Percentiles rank a stretch among this genome's conserved stretches.
Conservation (phyloP, 2,113 vertebrate species). For the Smithornis capensis region DNA sequence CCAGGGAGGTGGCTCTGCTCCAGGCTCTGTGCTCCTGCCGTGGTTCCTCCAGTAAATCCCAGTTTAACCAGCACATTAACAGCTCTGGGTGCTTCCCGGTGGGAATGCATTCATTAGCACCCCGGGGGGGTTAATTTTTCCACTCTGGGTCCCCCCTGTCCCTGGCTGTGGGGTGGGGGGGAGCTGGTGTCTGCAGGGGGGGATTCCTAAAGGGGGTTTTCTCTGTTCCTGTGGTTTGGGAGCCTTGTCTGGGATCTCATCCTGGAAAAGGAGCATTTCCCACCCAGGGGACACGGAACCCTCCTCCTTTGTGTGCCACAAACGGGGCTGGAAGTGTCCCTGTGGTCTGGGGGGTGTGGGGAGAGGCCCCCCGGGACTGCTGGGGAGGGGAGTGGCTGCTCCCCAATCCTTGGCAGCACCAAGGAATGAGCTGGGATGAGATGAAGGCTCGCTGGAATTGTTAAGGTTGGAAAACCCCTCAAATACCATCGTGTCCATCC, state of each 20-base stretch:
- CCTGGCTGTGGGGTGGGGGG: not conserved
- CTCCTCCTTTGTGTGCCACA: not conserved
- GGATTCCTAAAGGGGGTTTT: not conserved
- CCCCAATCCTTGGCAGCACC: not conserved
- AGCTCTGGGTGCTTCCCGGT: not conserved
- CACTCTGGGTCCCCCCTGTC: not conserved
- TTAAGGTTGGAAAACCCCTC: not conserved
- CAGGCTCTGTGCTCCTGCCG: not conserved
- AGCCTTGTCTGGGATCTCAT: too few relatives aligned
- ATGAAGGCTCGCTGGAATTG: not conserved
- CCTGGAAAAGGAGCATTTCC: rapidly evolving
- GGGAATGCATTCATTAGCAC: not conserved
- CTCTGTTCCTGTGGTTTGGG: not conserved
- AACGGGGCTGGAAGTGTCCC: rapidly evolving
- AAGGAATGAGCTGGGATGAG: not conserved
- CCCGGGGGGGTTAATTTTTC: not conserved
- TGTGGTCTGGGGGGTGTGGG: not conserved
- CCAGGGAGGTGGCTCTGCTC: not conserved
- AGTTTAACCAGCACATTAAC: not conserved
- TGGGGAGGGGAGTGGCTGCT: not conserved
- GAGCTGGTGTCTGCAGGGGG: too few relatives aligned
- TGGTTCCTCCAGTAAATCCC: not conserved
- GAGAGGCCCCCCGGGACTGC: not conserved
- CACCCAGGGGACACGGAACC: rapidly evolving
- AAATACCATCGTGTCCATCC: not conserved